Conservation (phyloP, 1,140 invertebrate species). For the Monomorium pharaonis region DNA sequence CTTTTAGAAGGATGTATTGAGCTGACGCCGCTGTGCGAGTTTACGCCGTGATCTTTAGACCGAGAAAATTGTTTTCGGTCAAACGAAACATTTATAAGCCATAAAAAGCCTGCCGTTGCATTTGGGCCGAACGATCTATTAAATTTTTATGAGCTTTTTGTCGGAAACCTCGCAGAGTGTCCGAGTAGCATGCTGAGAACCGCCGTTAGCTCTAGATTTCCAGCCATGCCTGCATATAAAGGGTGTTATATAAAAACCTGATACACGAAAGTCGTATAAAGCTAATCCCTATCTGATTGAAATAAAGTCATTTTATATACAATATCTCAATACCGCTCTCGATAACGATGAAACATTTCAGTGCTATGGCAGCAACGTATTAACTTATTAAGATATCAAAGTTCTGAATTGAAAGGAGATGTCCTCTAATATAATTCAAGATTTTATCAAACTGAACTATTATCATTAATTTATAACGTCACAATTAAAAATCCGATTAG, state of each 20-base stretch:
- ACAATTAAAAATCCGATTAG: conserved; percentile 4
- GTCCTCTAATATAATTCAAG: neutral
- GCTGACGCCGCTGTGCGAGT: conserved; percentile 41
- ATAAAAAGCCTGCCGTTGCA: conserved; percentile 70
- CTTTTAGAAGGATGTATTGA: conserved; percentile 36
- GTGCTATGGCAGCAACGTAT: neutral
- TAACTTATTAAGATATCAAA: neutral
- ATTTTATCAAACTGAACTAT: neutral
- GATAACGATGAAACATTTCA: neutral
- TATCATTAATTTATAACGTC: neutral
- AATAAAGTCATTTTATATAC: conserved; percentile 25
- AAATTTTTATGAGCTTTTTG: conserved; percentile 77
- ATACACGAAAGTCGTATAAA: conserved; percentile 37
- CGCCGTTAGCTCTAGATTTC: conserved; percentile 31
- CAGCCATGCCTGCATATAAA: conserved; percentile 27
- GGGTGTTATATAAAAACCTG: conserved; percentile 44
- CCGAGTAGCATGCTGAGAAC: neutral
- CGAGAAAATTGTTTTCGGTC: conserved; percentile 79
- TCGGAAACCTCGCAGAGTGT: conserved; percentile 53
- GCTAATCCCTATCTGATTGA: conserved; percentile 49
- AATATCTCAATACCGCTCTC: conserved; percentile 21
- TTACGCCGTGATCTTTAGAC: conserved; percentile 37
- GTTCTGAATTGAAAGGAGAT: neutral
- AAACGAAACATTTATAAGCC: conserved; percentile 79
- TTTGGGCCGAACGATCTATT: conserved; percentile 76